Percentiles rank a stretch among this genome's conserved stretches.
Conservation (phyloP, 2,113 vertebrate species). For the Brienomyrus longianalis region DNA sequence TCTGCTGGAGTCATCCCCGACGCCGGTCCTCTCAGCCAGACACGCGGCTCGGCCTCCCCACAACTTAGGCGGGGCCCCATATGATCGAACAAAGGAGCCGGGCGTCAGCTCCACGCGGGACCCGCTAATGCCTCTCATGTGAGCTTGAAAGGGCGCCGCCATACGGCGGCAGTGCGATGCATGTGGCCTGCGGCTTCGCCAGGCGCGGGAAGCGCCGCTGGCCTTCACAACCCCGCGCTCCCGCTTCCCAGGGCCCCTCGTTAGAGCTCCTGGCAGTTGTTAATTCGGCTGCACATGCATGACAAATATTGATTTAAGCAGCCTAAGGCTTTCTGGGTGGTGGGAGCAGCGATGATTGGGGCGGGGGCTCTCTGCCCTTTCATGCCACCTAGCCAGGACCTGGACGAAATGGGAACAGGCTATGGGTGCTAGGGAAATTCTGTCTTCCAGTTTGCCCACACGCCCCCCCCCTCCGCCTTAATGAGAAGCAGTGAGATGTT, state of each 20-base stretch:
- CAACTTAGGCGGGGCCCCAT: constrained; percentile 72
- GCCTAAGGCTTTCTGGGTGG: constrained; percentile 55
- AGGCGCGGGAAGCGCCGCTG: constrained; percentile 80
- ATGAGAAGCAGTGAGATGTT: not conserved
- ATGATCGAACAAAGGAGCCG: constrained; percentile 79
- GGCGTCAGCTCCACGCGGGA: constrained; percentile 79
- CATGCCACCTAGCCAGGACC: constrained; percentile 19
- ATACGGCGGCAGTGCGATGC: constrained; percentile 76
- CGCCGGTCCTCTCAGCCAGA: not conserved
- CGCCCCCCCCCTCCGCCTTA: not conserved
- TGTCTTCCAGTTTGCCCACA: not conserved
- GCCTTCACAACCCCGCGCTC: constrained; percentile 57
- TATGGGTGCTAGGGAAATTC: not conserved
- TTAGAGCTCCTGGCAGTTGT: constrained; percentile 58
- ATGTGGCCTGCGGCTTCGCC: constrained; percentile 80
- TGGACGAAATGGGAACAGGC: not conserved
- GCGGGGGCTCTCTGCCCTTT: constrained; percentile 18
- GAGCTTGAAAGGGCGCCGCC: constrained; percentile 85
- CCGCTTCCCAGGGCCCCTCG: constrained; percentile 60
- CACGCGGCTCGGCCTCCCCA: constrained; percentile 55
- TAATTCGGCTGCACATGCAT: constrained; percentile 50
- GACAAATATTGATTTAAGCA: constrained; percentile 65
- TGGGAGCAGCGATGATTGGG: constrained; percentile 45
- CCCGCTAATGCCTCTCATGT: constrained; percentile 89
- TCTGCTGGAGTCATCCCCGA: not conserved